Evolutionary conservation across 2,113 vertebrate species (phyloP), one percentile per base, ranked within the genome.

Genomic region (Corythoichthys intestinalis): DNA sequence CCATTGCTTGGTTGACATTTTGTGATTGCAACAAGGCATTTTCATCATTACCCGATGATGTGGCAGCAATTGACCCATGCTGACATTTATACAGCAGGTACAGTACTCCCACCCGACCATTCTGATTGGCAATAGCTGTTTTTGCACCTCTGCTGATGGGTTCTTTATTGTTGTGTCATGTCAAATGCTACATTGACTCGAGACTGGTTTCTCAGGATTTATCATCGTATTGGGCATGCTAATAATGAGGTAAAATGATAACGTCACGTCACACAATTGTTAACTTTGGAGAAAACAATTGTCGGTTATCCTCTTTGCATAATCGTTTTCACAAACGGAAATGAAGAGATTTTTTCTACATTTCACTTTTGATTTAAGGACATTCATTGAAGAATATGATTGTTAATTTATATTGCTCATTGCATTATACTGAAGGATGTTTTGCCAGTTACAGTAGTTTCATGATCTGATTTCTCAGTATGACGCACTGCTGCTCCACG

Each of bases 71-170:
- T 85, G 82, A 82, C 82, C 85, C 76, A 35, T 2, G 35, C 73
- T 83, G 80, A 83, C 84, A 82, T 85, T 85, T 79, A 77, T 76
- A 70, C 67, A 73, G 60, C 84, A 85, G 85, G 84, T 84, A 37
- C 34, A 58, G 6, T 7, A 78, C 59, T 65, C 64, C 50, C 35
- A 52, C 39, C 39, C 63, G 1, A 59, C 53, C 28, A 0, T 58
- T 58, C 58, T 69, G 71, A 83, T 80, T 83, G 84, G 81, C 59
- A 53, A 6, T 63, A 44, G 69, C 52, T 34, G 49, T 37, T 8
- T 41, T 53, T 80, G 77, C 77, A 82, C 80, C 79, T 83, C 67
- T 58, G 62, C 77, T 44, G 70, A 73, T 67, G 12, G 61, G 70
- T 65, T 59, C 60, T 28, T 1, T 59, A 49, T 47, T 69, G 83